Percentiles rank a stretch among this genome's conserved stretches.
Conservation (phyloP, 2,888 invertebrate genomes). For the Drosophila ezoana region DNA sequence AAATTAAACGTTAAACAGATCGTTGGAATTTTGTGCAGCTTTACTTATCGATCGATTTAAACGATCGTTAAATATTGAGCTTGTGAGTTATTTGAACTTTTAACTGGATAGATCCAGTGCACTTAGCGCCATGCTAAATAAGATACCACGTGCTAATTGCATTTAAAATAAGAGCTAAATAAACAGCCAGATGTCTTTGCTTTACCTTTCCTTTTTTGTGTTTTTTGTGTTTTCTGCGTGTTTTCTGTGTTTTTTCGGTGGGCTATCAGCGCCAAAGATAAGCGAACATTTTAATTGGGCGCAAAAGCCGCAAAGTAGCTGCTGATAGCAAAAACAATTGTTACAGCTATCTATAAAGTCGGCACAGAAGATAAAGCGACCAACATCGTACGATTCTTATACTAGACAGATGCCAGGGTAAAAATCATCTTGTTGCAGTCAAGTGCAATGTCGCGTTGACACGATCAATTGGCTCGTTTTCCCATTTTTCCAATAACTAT, state of each 20-base stretch:
- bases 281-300: conserved; percentile 38
- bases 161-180: conserved; percentile 32
- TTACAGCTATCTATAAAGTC: conserved; percentile 27
- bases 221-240: not conserved
- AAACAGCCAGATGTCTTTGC: conserved; percentile 22
- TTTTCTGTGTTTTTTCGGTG: not conserved
- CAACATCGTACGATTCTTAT: conserved; percentile 14
- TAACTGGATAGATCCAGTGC: conserved; percentile 78
- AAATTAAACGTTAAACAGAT: conserved; percentile 19
- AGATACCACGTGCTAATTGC: conserved; percentile 48
- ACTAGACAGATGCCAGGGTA: conserved; percentile 2
- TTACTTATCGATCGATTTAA: conserved; percentile 20
- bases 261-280: conserved; percentile 35
- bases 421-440: conserved; percentile 36
- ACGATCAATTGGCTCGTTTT: conserved; percentile 28
- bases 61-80: conserved; percentile 27
- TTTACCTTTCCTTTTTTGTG: no score
- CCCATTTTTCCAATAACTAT: conserved; percentile 6
- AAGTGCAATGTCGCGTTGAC: conserved; percentile 48
- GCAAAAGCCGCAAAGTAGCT: conserved; percentile 24
- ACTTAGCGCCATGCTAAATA: conserved; percentile 64
- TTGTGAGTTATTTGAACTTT: conserved; percentile 51
- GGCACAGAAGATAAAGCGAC: conserved; percentile 21
- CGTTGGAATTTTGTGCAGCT: conserved; percentile 17
- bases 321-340: conserved; percentile 28